Base-by-base conservation (phyloP, 2,888 invertebrate genomes). In the Leptopilina syphax region DNA sequence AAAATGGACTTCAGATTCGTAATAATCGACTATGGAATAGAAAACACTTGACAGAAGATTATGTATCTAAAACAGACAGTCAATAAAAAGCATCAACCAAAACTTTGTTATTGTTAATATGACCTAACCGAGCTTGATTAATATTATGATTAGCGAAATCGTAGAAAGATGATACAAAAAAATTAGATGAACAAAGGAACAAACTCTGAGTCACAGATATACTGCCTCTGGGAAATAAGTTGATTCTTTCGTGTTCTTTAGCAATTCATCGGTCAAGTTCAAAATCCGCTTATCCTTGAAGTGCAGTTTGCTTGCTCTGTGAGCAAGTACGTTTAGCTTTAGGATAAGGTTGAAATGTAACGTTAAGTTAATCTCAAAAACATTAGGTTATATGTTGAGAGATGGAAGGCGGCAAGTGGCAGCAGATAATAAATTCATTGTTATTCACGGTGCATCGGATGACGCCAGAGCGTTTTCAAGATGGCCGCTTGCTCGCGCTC, bases 401-500 rank as follows among this genome's bases (percentile, higher is more conserved):
- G 60, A 9, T 66, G 63, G 50, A 68, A 77, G 47, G 44, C 63
- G 65, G 79, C 60, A 57, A 68, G 79, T 77, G 54, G 66, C 70
- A 73, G 79, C 73, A 80, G 79, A 83, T 85, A 87, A 18, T 18
- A 18, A 18, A 87, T 89, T 88, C 87, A 88, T 89, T 85, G 85
- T 89, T 87, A 83, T 83, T 87, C 85, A 81, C 81, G 81, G 83
- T 84, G 86, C 86, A 86, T 89, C 86, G 85, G 86, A 88, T 87
- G 87, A 87, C 87, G 87, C 83, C 87, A 86, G 10, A 83, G 82
- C 85, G 85, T 86, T 86, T 84, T 84, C 89, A 91, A 90, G 88
- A 91, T 91, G 91, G 91, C 91, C 85, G 90, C 86, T 80, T 73
- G 81, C 18, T 79, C 80, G 57, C 77, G 78, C 79, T 77, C 79